These are phyloP conservation scores for Arctopsyche grandis DNA, from an alignment of 1,140 invertebrate species.

Conservation along the genomic window DNA sequence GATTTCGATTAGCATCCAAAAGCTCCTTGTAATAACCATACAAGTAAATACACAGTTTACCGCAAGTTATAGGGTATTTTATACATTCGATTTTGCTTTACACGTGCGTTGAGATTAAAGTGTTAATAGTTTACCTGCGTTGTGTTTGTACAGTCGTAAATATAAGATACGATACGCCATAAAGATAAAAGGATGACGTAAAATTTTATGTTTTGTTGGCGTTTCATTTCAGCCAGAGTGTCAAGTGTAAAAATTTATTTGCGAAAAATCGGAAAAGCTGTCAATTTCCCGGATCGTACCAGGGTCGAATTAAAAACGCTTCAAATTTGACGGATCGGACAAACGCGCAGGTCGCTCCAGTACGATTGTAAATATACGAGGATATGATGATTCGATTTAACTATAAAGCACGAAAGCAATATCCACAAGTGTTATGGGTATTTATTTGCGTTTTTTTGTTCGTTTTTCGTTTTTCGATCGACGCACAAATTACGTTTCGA, in stretches of 20 bases:
- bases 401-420: too few species aligned
- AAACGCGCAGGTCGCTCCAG: too few species aligned
- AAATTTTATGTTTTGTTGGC: conserved; percentile 51
- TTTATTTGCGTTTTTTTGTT: too few species aligned
- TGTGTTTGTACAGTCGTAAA: conserved; percentile 22
- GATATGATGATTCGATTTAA: too few species aligned
- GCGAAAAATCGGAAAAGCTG: neutral
- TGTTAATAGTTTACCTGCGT: conserved; percentile 22
- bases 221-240: conserved; percentile 9
- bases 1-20: too few species aligned
- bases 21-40: too few species aligned
- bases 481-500: conserved; percentile 33
- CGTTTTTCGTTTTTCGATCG: neutral
- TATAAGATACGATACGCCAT: conserved; percentile 33
- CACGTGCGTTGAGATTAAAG: conserved; percentile 4
- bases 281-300: neutral
- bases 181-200: conserved; percentile 47
- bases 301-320: too few species aligned
- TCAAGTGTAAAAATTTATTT: conserved; percentile 21
- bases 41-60: too few species aligned
- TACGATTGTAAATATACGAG: too few species aligned
- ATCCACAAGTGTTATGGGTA: too few species aligned
- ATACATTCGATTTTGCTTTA: neutral
- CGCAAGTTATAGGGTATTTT: too few species aligned
- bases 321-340: too few species aligned